Evolutionary conservation across 1,140 invertebrate species (phyloP).

Genomic region (Armadillidium nasatum): DNA sequence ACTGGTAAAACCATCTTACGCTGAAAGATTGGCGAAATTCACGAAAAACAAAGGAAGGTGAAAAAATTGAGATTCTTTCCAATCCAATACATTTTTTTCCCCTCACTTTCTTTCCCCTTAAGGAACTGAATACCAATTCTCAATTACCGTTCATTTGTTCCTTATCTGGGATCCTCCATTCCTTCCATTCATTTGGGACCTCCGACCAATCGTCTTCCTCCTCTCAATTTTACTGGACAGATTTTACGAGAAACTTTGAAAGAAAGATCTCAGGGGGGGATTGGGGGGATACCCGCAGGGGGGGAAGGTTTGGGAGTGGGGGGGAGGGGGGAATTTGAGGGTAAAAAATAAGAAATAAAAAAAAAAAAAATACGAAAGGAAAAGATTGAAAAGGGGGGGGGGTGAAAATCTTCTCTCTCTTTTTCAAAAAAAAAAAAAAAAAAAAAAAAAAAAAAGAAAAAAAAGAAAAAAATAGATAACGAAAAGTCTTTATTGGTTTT

Average conservation of each 20-base stretch:
- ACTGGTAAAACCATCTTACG: no score
- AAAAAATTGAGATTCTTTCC: background rate
- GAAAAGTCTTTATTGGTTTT: background rate
- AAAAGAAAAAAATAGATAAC: background rate
- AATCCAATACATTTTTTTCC: background rate
- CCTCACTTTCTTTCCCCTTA: background rate
- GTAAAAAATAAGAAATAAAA: no score
- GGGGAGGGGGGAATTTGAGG: no score
- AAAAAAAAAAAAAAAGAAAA: no score
- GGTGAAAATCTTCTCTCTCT: no score
- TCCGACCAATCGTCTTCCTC: background rate
- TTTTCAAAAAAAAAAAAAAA: no score
- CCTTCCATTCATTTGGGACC: background rate
- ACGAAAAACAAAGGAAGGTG: no score
- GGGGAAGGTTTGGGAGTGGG: no score
- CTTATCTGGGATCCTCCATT: background rate
- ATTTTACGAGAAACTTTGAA: constrained; percentile 1
- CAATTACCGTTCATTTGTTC: constrained; percentile 10
- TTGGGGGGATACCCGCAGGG: no score
- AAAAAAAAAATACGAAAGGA: no score
- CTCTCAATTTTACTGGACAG: constrained; percentile 7
- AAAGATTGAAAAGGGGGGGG: no score
- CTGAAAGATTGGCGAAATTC: no score
- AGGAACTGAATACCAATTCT: background rate
- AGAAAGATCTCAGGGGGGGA: background rate